Evolutionary conservation across 2,888 invertebrate genomes (phyloP).

Genomic region (Xylota sylvarum): DNA sequence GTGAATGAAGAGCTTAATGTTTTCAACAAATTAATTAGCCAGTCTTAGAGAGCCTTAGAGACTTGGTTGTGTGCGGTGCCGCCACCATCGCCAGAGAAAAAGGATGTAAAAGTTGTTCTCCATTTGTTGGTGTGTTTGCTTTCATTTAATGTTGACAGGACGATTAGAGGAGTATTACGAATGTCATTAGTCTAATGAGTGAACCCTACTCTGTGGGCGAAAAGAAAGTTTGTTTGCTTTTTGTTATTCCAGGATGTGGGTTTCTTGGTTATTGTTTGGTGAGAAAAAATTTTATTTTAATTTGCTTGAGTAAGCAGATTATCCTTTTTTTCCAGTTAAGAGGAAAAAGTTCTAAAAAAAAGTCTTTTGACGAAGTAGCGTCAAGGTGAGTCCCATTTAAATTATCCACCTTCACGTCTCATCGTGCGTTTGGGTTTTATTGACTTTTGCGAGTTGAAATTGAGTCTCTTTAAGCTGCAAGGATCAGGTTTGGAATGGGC

Average conservation of each 20-base stretch:
- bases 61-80: slow-evolving; percentile 14
- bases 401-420: no score
- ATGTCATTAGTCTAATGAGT: slow-evolving; percentile 61
- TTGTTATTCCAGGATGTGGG: slow-evolving; percentile 6
- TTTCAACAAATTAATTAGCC: slow-evolving; percentile 62
- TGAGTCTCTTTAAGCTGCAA: no score
- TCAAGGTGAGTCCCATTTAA: no score
- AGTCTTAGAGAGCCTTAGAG: slow-evolving; percentile 35
- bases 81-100: not conserved
- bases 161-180: slow-evolving; percentile 61
- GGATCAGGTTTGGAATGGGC: no score
- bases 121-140: not conserved
- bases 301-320: slow-evolving; percentile 18
- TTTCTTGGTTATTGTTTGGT: not conserved
- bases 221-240: slow-evolving; percentile 11
- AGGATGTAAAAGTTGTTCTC: not conserved
- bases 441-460: no score
- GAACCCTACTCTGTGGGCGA: slow-evolving; percentile 15
- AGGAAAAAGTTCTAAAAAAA: not conserved
- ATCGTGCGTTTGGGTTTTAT: no score
- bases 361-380: not conserved
- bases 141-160: slow-evolving; percentile 56
- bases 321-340: not conserved
- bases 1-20: slow-evolving; percentile 16
- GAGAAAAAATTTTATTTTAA: not conserved